Base-by-base conservation (phyloP, 2,113 vertebrate genomes). In the Macrotus californicus region DNA sequence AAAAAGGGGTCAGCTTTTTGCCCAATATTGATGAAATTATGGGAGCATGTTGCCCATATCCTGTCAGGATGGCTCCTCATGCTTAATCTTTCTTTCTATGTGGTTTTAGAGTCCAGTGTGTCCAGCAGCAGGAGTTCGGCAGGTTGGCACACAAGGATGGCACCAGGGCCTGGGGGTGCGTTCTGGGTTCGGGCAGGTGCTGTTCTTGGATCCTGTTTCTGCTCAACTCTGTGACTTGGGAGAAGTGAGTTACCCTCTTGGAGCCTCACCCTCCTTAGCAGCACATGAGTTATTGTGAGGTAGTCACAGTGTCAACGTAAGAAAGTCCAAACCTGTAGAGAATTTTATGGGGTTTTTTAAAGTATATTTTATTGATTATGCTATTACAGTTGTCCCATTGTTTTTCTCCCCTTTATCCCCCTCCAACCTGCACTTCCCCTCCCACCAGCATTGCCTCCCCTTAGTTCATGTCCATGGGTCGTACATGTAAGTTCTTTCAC, bases 71-170 rank as follows among this genome's bases (percentile, higher is more conserved):
- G 64, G 14, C 26, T 64, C 43, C n/a, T 70, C 24, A 85, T 85
- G 34, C 34, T 84, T 56, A 79, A 56, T 87, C 43, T 95, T 46
- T 84, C 29, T 82, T 46, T 84, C 22, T 82, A 0, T 91, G 46
- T 84, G 39, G 8, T 96, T 93, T 87, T 81, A 94, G 95, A 64
- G 52, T 87, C 54, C 46, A 91, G 2, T 54, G 83, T 73, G 46
- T 95, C 87, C 43, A 18, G 67, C 18, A 90, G 41, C 80, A 64
- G 75, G 43, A 87, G 10, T 67, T 41, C 12, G 13, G 59, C 90
- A 96, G 92, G 91, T 92, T 67, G 69, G 95, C 91, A 85, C 48
- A 87, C 48, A 70, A 48, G 26, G 41, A 50, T 34, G 39, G 36
- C 54, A 54, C 6, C 39, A 61, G 66, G 50, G 13, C 72, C 69